Percentiles rank a stretch among this genome's conserved stretches.
Evolutionary conservation across 2,888 invertebrate genomes (phyloP).

Genomic region (Apamea sordens): DNA sequence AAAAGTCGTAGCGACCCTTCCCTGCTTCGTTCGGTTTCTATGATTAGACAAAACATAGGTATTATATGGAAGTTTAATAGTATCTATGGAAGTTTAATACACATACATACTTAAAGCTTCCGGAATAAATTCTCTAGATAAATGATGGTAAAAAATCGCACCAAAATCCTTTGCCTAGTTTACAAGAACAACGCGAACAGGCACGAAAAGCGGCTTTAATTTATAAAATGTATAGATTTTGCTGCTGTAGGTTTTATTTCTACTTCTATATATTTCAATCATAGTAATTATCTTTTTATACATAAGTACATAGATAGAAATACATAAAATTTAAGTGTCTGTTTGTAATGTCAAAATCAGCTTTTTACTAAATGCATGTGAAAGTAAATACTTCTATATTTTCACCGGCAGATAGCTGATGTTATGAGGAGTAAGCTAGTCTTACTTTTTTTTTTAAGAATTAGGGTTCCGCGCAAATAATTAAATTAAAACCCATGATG

Average conservation of each 20-base stretch:
- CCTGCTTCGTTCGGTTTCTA: neutral
- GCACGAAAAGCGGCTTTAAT: neutral
- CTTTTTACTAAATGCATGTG: no score
- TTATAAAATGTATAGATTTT: neutral
- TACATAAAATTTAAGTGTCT: no score
- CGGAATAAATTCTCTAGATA: neutral
- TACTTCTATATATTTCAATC: neutral
- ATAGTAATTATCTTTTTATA: neutral
- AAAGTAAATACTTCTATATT: no score
- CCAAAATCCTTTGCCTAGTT: neutral
- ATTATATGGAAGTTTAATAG: neutral
- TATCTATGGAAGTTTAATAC: no score
- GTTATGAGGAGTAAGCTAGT: no score
- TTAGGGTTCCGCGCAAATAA: no score
- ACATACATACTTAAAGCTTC: neutral
- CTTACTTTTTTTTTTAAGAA: no score
- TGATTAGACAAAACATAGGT: neutral
- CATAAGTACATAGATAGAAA: no score
- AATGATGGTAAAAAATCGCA: neutral
- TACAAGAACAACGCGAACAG: neutral
- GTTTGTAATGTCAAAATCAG: no score
- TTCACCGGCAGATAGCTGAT: no score
- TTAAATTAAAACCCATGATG: no score
- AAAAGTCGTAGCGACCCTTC: neutral
- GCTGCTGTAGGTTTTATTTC: neutral